Conservation (phyloP, 1,140 invertebrate species). For the Cyphomyrmex costatus region DNA sequence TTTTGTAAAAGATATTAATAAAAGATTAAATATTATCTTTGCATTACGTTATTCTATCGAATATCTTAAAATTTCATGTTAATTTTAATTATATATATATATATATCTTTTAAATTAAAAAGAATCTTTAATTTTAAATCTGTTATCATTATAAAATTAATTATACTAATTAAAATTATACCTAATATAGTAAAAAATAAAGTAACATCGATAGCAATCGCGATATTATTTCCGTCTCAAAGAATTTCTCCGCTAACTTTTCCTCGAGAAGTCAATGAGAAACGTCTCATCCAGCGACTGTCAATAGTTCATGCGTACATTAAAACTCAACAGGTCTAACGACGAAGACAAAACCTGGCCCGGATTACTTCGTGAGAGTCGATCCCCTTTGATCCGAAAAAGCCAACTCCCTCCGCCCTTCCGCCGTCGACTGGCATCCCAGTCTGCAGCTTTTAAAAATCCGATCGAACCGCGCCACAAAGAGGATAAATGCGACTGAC, state of each 20-base stretch:
- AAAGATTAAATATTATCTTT: neutral
- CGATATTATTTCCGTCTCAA: neutral
- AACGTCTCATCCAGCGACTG: neutral
- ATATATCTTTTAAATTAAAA: neutral
- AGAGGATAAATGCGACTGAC: slow-evolving; percentile 71
- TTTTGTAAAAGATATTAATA: neutral
- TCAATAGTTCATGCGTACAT: slow-evolving; percentile 42
- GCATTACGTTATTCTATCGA: neutral
- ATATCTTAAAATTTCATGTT: slow-evolving; percentile 1
- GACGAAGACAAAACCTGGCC: slow-evolving; percentile 17
- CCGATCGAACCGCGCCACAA: slow-evolving; percentile 62
- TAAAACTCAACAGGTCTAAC: slow-evolving; percentile 58
- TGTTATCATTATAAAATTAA: neutral
- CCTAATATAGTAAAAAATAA: neutral
- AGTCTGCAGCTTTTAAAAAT: slow-evolving; percentile 64
- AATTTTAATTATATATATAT: neutral
- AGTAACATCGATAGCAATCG: neutral
- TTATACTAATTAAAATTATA: too few relatives aligned
- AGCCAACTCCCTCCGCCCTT: slow-evolving; percentile 10
- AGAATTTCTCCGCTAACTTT: neutral
- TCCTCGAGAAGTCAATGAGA: slow-evolving; percentile 1
- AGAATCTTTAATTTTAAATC: neutral
- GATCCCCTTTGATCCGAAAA: slow-evolving; percentile 56
- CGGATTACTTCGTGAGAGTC: slow-evolving; percentile 49
- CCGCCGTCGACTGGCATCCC: neutral